Evolutionary conservation across 2,113 vertebrate species (phyloP).

Genomic region (Reinhardtius hippoglossoides): DNA sequence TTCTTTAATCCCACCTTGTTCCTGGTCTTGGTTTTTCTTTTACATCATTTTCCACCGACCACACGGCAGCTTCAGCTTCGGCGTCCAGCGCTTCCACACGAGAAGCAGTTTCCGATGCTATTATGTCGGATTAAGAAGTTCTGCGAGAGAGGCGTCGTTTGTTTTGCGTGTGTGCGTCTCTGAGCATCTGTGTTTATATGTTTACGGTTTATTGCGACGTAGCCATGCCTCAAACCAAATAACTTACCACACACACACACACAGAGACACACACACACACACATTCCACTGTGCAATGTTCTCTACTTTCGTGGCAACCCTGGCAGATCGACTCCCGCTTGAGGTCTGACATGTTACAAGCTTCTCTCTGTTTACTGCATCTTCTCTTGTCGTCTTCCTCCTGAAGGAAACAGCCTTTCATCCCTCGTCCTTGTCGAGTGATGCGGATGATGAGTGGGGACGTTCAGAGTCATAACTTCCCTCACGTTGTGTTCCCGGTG

Average conservation of each 20-base stretch:
- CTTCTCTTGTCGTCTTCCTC: constrained; percentile 14
- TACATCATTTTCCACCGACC: neutral
- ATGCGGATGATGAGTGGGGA: no score
- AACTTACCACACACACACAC: constrained; percentile 30
- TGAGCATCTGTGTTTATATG: constrained; percentile 48
- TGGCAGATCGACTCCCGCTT: constrained; percentile 27
- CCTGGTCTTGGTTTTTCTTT: neutral
- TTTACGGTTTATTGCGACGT: constrained; percentile 56
- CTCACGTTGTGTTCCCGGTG: neutral
- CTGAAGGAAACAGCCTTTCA: neutral
- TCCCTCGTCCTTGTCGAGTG: neutral
- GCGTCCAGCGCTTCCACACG: neutral
- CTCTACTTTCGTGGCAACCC: constrained; percentile 39
- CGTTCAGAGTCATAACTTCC: neutral
- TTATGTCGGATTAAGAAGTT: constrained; percentile 3
- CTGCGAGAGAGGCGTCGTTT: neutral
- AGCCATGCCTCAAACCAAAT: constrained; percentile 44
- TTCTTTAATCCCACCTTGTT: constrained; percentile 11
- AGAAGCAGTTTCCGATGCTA: constrained; percentile 10
- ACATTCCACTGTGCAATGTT: neutral
- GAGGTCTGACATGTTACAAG: constrained; percentile 55
- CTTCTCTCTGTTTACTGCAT: constrained; percentile 56
- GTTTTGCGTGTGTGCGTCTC: constrained; percentile 12
- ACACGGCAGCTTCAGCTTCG: neutral
- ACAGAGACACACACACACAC: constrained; percentile 21